Evolutionary conservation across 1,140 invertebrate species (phyloP).

Genomic region (Drosophila fuyamai): DNA sequence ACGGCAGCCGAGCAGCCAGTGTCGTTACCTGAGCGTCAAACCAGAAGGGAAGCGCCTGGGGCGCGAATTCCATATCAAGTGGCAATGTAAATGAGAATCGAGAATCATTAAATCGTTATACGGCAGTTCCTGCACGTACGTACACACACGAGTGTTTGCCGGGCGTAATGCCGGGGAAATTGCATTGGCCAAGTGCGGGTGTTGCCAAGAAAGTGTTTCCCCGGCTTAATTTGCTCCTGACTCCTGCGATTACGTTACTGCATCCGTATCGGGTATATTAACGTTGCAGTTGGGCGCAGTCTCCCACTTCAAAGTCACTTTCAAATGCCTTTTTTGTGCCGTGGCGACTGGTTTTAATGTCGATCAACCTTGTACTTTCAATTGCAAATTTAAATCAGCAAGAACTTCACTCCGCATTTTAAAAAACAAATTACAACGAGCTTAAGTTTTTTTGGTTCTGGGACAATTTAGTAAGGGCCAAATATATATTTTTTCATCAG

Average conservation of each 20-base stretch:
- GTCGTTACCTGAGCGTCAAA: conserved; percentile 27
- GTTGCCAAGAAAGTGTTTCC: conserved; percentile 6
- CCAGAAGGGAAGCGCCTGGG: conserved; percentile 24
- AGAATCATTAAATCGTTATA: conserved; percentile 45
- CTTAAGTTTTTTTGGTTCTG: no score
- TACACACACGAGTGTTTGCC: conserved; percentile 3
- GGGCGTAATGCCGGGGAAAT: not conserved
- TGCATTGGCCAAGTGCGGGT: conserved; percentile 12
- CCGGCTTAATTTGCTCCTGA: conserved; percentile 1
- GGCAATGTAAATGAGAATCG: conserved; percentile 38
- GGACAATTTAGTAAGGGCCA: no score
- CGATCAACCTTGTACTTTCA: no score
- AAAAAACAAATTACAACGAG: no score
- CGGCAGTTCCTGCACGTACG: conserved; percentile 18
- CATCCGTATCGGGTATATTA: conserved; percentile 2
- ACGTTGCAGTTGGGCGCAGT: not conserved
- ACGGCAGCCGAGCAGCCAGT: conserved; percentile 2
- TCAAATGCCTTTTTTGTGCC: not conserved
- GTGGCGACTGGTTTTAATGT: no score
- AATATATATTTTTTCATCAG: no score
- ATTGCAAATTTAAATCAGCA: no score
- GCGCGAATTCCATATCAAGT: conserved; percentile 35
- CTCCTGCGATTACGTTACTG: not conserved
- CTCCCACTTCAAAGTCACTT: not conserved
- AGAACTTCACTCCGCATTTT: no score